A percentile compares a stretch with the other conserved stretches of the same genome.
These are phyloP conservation scores for Ephydatia muelleri DNA, from an alignment of 37 sponge, comb jelly and placozoan genomes.

Conservation along the genomic window DNA sequence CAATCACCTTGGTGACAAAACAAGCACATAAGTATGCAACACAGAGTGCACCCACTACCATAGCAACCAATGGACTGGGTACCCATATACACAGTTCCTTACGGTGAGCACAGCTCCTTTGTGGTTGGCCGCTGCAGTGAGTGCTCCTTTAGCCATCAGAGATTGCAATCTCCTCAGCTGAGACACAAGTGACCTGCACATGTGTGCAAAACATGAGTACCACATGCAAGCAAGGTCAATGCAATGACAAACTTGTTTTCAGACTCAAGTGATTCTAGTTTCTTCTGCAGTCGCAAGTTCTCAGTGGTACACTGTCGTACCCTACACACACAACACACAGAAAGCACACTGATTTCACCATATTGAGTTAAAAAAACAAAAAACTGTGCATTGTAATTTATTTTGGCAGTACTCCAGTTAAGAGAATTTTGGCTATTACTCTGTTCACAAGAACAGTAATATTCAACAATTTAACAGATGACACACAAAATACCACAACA, in stretches of 20 bases:
- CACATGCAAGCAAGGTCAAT: background rate
- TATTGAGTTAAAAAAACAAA: too few relatives aligned
- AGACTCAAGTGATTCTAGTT: slow-evolving; percentile 51
- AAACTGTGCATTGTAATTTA: too few relatives aligned
- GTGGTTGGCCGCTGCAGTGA: slow-evolving; percentile 1
- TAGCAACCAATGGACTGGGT: background rate
- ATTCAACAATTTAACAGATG: background rate
- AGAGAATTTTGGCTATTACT: background rate
- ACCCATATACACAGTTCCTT: background rate
- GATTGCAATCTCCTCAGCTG: slow-evolving; percentile 49
- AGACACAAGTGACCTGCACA: slow-evolving; percentile 23
- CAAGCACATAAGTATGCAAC: background rate
- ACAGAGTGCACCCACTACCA: background rate
- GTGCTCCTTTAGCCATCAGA: slow-evolving; percentile 9
- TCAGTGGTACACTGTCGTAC: slow-evolving; percentile 35
- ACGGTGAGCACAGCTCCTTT: slow-evolving; percentile 62
- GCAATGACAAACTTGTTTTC: slow-evolving; percentile 59
- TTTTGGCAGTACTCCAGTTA: background rate
- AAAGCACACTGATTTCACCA: background rate
- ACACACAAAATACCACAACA: background rate
- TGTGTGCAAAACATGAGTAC: background rate
- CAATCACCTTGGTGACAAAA: slow-evolving; percentile 37
- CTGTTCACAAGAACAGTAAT: background rate
- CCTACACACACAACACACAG: slow-evolving; percentile 24
- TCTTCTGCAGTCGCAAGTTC: slow-evolving; percentile 52